Evolutionary conservation across 1,140 invertebrate species (phyloP), one percentile per base, ranked within the genome.

Genomic region (Brachionus koreanus): DNA sequence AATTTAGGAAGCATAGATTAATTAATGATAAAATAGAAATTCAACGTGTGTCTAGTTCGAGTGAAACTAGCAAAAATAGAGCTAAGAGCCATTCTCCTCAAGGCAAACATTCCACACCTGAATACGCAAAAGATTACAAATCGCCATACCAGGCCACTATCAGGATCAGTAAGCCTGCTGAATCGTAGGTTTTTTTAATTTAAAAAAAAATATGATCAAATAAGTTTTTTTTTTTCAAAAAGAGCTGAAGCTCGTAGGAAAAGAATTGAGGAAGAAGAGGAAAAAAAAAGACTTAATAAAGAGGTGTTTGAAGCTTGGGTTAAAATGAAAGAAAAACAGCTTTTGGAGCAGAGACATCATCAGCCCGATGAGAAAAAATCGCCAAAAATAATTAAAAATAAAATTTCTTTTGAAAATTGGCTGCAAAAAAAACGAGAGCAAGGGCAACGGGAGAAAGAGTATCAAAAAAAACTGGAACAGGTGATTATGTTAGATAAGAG

Each of bases 111-210:
- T 23, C 35, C 3, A 79, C 76, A 12, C 76, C 76, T 61, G 76
- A 79, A 61, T 79, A 79, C 19, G 76, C 76, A n/a, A 65, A 61
- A 57, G 76, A 79, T 16, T 79, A 79, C 35, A 65, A 61, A 39
- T 79, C 76, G 9, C 76, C 76, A 13, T 79, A 79, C 16, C 76
- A 79, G 10, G 76, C 39, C 37, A 77, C 46, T 37, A 37, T 79
- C 7, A 57, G 33, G 35, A 65, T 29, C n/a, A 23, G 7, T 16
- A 65, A 42, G 23, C 19, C 76, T 9, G 19, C 6, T 25, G 76
- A 65, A 43, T 35, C 74, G 74, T 77, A 79, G 16, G 76, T n/a
- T n/a, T n/a, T 42, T 37, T 39, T 35, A 61, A 49, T 10, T 12
- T 35, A 23, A 5, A 37, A 74, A 13, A 42, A 13, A 6, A 10